phyloP scores from a whole-genome alignment of 2,888 invertebrate genomes.

The Pheosia gnoma region DNA sequence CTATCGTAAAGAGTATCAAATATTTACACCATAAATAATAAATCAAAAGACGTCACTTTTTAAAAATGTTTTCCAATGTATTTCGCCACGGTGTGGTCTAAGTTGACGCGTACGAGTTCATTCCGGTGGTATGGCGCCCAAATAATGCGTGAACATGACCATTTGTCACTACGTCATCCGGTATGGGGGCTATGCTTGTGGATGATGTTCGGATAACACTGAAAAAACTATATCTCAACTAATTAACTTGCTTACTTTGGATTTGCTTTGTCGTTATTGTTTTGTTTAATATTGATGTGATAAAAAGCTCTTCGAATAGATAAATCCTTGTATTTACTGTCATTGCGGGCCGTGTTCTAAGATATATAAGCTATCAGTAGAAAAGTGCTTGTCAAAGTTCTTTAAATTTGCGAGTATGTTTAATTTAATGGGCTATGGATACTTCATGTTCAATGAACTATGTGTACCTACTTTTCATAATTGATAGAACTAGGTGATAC shows the following conservation, averaged over 20 bases:
- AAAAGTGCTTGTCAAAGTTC: too few species aligned
- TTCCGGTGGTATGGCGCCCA: constrained; percentile 61
- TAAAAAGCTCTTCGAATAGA: too few species aligned
- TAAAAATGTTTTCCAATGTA: constrained; percentile 38
- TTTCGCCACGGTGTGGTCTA: constrained; percentile 70
- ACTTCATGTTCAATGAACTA: too few species aligned
- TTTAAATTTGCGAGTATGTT: too few species aligned
- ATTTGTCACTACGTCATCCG: constrained; percentile 78
- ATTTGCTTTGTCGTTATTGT: too few species aligned
- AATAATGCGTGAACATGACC: constrained; percentile 76
- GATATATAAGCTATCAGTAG: too few species aligned
- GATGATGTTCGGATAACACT: neutral
- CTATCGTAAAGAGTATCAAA: neutral
- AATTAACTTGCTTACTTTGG: neutral
- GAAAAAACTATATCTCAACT: neutral
- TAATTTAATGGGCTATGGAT: too few species aligned
- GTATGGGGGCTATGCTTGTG: constrained; percentile 54
- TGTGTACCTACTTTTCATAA: too few species aligned
- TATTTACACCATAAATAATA: constrained; percentile 23
- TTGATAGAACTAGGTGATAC: too few species aligned
- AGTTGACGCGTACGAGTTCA: constrained; percentile 59
- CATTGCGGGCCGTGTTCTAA: too few species aligned
- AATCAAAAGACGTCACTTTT: constrained; percentile 42
- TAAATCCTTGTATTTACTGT: too few species aligned
- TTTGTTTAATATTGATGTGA: too few species aligned